Evolutionary conservation across 2,797 vertebrate species (phyloP), one percentile per base, ranked within the genome.

Genomic region (Cetoscarus ocellatus): DNA sequence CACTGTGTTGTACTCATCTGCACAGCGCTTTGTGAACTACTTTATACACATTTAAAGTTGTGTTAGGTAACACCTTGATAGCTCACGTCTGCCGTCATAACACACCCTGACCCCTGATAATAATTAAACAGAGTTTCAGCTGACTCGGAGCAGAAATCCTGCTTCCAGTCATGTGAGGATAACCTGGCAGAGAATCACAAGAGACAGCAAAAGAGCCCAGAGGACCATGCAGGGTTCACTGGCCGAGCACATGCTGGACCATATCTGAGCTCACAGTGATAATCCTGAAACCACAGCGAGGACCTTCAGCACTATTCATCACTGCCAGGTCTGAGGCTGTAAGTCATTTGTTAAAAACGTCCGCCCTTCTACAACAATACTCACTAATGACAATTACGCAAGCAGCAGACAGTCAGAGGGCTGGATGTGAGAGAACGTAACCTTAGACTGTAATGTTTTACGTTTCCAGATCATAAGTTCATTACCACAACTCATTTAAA

Each of bases 281-380:
- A 82, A 89, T 89, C 79, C 75, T 49, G 80, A 88, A 87, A 84
- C 77, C 79, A 64, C 80, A 42, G 79, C 60, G 3, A 49, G 38
- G 27, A 27, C 67, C 69, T 66, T 5, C 27, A 59, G 58, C 68
- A 19, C 62, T 73, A 92, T 94, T 90, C 71, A 93, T 93, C 91
- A 92, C 80, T 91, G 90, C 81, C 89, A 89, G 62, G 17, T 43
- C 55, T 27, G 35, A 47, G 78, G 70, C 80, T 65, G 44, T 69
- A 81, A 72, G 39, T 75, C 80, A 91, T 93, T 89, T 79, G 61
- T 93, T 84, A 83, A 75, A 75, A 17, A 18, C 19, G 39, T 51
- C 73, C 40, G 34, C 49, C 75, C 51, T 54, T 89, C 80, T 71
- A 66, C 79, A 70, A 64, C 76, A 55, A 60, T 66, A 67, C 56